Evolutionary conservation across 2,888 invertebrate species (phyloP).

Genomic region (Pharmacophagus antenor): DNA sequence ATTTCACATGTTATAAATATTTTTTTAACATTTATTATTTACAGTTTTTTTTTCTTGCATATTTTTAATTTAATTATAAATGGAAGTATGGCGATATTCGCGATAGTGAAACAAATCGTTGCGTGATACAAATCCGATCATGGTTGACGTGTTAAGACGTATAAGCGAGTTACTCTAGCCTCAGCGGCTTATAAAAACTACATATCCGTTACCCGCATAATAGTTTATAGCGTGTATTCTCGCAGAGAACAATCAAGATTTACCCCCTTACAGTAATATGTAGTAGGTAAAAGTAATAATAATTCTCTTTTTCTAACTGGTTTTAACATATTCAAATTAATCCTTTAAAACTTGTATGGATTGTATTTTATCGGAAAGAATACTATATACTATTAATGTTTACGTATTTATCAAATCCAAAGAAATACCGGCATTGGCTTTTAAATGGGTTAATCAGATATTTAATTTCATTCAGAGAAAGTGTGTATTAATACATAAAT

Average conservation of each 20-base stretch:
- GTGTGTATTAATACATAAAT: too few relatives aligned
- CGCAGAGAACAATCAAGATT: not conserved
- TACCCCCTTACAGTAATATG: not conserved
- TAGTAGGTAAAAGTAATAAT: not conserved
- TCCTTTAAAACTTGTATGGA: too few relatives aligned
- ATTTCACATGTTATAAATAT: too few relatives aligned
- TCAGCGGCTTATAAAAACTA: constrained; percentile 2
- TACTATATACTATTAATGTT: too few relatives aligned
- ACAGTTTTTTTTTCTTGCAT: not conserved
- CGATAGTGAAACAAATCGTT: constrained; percentile 43
- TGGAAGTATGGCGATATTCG: constrained; percentile 30
- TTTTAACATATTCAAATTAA: too few relatives aligned
- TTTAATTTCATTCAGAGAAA: too few relatives aligned
- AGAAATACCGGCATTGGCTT: too few relatives aligned
- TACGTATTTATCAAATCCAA: too few relatives aligned
- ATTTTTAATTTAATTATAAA: not conserved
- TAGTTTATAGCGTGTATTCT: constrained; percentile 4
- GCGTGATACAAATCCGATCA: constrained; percentile 49
- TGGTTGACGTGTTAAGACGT: constrained; percentile 38
- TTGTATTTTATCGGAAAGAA: too few relatives aligned
- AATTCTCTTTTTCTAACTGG: not conserved
- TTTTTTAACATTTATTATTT: too few relatives aligned
- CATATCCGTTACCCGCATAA: constrained; percentile 7
- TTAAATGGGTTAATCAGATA: too few relatives aligned
- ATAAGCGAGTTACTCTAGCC: constrained; percentile 4